Evolutionary conservation across 2,888 invertebrate genomes (phyloP).

Genomic region (Netelia fuscicornis): DNA sequence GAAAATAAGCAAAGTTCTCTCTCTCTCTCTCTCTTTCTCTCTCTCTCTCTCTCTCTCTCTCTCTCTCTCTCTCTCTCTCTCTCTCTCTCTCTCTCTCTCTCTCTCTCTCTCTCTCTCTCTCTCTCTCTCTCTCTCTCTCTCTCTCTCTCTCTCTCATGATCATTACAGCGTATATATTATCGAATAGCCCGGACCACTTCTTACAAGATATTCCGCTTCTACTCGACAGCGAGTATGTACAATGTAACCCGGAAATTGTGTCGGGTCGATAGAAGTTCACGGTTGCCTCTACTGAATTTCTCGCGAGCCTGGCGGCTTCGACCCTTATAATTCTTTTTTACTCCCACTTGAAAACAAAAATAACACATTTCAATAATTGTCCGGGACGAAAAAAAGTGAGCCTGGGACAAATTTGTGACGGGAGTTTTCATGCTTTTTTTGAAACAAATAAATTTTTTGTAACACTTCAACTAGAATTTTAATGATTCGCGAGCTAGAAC

Average conservation of each 20-base stretch:
- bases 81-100: not conserved
- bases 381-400: not conserved
- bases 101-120: not conserved
- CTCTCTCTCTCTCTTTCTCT: not conserved
- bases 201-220: conserved; percentile 28
- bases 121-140: not conserved
- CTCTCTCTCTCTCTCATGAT: not conserved
- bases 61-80: too few species aligned
- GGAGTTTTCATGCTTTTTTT: not conserved
- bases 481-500: not conserved
- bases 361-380: not conserved
- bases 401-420: not conserved
- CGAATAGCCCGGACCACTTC: conserved; percentile 7
- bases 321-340: not conserved
- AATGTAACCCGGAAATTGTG: conserved; percentile 66
- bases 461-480: not conserved
- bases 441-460: not conserved
- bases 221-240: conserved; percentile 36
- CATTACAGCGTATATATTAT: conserved; percentile 1
- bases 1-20: not conserved
- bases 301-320: conserved; percentile 19
- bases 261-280: conserved; percentile 66
- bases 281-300: conserved; percentile 52
- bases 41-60: not conserved
- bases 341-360: not conserved